Percentiles rank a stretch among this genome's conserved stretches.
These are phyloP conservation scores for Takifugu ocellatus DNA, from an alignment of 2,797 vertebrate genomes.

Conservation along the genomic window DNA sequence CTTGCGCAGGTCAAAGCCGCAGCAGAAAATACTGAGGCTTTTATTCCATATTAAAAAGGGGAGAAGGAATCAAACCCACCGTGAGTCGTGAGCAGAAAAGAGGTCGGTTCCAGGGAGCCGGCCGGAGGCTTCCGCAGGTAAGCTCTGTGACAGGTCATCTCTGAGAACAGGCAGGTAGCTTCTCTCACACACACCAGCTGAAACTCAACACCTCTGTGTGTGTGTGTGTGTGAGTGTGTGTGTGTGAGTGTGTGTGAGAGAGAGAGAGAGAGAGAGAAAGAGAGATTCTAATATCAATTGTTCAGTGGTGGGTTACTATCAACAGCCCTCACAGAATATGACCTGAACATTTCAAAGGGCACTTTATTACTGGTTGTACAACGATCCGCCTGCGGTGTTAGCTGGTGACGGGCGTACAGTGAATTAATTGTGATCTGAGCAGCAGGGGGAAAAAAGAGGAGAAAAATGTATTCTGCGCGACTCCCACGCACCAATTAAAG, in stretches of 20 bases:
- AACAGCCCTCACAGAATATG: too few relatives aligned
- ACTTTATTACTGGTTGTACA: too few relatives aligned
- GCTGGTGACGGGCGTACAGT: too few relatives aligned
- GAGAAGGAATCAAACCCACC: conserved; percentile 46
- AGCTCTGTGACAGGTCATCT: conserved; percentile 58
- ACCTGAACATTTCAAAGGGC: too few relatives aligned
- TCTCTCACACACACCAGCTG: conserved; percentile 12
- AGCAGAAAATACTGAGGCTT: not conserved
- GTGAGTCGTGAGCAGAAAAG: conserved; percentile 59
- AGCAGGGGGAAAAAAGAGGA: too few relatives aligned
- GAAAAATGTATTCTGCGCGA: too few relatives aligned
- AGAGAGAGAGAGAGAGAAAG: not conserved
- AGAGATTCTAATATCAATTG: too few relatives aligned
- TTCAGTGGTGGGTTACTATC: too few relatives aligned
- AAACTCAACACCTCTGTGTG: conserved; percentile 50
- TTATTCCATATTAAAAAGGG: not conserved
- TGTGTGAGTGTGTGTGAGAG: conserved; percentile 6
- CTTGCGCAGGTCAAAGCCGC: not conserved
- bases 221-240: conserved; percentile 3
- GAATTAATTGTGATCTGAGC: too few relatives aligned
- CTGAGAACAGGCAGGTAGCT: conserved; percentile 7
- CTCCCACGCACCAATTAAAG: too few relatives aligned
- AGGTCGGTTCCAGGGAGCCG: conserved; percentile 28
- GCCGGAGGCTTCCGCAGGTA: conserved; percentile 35
- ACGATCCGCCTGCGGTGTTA: too few relatives aligned